Conservation (phyloP, 2,797 vertebrate species). For the Brotula barbata region DNA sequence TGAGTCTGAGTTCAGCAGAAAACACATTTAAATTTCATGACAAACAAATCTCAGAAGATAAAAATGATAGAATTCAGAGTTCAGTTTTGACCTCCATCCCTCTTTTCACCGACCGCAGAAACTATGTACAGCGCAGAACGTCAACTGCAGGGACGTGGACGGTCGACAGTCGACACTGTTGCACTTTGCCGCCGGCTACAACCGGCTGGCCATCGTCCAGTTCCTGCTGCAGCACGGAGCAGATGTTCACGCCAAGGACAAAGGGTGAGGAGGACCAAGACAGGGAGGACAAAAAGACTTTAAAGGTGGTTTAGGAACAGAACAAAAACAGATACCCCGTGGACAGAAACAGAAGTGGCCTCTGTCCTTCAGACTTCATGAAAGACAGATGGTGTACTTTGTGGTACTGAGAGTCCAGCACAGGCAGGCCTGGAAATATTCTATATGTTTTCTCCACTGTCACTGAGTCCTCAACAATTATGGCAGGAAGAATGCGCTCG, state of each 20-base stretch:
- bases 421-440: too few relatives aligned
- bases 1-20: too few relatives aligned
- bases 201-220: conserved; percentile 93
- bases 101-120: conserved; percentile 77
- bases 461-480: too few relatives aligned
- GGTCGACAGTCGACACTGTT: conserved; percentile 97
- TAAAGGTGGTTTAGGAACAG: background rate
- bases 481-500: too few relatives aligned
- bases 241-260: conserved; percentile 98
- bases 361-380: too few relatives aligned
- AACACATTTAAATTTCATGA: too few relatives aligned
- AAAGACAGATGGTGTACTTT: too few relatives aligned
- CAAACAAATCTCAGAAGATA: conserved; percentile 76
- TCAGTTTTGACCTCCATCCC: conserved; percentile 53
- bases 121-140: conserved; percentile 91
- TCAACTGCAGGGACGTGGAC: conserved; percentile 96
- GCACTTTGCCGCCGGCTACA: conserved; percentile 98
- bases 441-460: too few relatives aligned
- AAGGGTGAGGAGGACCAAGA: conserved; percentile 82
- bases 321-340: too few relatives aligned
- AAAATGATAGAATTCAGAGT: conserved; percentile 74
- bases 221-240: conserved; percentile 95
- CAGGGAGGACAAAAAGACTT: background rate
- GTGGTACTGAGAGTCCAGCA: too few relatives aligned
- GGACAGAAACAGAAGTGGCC: too few relatives aligned